Evolutionary conservation across 2,113 vertebrate species (phyloP), one percentile per base, ranked within the genome.

Genomic region (Gobiocypris rarus): DNA sequence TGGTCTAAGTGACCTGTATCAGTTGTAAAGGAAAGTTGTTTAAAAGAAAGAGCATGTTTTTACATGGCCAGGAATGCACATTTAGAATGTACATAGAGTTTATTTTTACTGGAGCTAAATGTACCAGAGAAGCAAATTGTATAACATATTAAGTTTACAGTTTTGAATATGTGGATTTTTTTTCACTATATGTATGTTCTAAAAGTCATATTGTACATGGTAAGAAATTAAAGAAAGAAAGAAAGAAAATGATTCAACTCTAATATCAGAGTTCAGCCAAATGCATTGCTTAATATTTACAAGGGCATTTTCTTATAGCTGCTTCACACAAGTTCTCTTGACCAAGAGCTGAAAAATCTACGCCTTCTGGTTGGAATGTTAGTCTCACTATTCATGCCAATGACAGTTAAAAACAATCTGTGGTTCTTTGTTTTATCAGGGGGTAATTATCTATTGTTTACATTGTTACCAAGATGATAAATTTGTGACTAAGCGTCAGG

Each of bases 401-500:
- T 81, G 77, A 76, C 63, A 83, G 82, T 50, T 56, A 71, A 54
- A 87, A 69, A 90, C 91, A 94, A 93, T 92, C 91, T 94, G 92
- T 91, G 91, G 89, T 92, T 92, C 63, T 81, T 69, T 81, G 79
- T 94, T 92, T 94, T 92, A 94, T 86, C 84, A 88, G 89, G 86
- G 82, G 87, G 74, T 90, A 93, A 92, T 95, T 96, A 95, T 95
- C 93, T 94, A 92, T 93, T 96, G 94, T 98, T 97, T 97, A 93
- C 92, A 92, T 93, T 89, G 96, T 98, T 97, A 94, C 97, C 95
- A 97, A 89, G 92, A 93, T 94, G 93, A 95, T 94, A 95, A 95
- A 93, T 94, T 89, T 95, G 94, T 96, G 91, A 95, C 90, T 94
- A 94, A 93, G 94, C 95, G 91, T 92, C 93, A 88, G 90, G 88